phyloP scores from a whole-genome alignment of 2,797 vertebrate species.

The Danio tinwini region DNA sequence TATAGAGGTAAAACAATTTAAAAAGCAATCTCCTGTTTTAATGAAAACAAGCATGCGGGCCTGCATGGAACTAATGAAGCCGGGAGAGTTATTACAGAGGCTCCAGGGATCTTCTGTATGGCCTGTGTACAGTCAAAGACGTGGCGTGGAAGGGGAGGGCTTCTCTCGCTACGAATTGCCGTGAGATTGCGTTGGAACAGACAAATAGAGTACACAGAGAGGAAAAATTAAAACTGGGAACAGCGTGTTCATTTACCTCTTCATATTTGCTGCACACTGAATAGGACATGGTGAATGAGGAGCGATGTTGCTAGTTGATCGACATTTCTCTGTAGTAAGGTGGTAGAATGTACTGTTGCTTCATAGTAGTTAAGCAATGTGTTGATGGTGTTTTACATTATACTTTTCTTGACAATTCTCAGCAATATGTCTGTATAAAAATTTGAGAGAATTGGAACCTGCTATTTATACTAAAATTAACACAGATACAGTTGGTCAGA shows the following conservation, averaged over 20 bases:
- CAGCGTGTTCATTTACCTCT: not conserved
- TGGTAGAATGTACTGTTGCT: not conserved
- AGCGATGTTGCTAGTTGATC: not conserved
- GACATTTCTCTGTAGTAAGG: not conserved
- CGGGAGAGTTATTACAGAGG: slow-evolving; percentile 53
- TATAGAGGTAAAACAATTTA: slow-evolving; percentile 61
- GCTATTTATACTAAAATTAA: too few species aligned
- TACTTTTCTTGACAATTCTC: too few species aligned
- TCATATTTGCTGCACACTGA: not conserved
- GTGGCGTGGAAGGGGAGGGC: not conserved
- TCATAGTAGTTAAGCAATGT: not conserved
- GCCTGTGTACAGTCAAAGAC: slow-evolving; percentile 25
- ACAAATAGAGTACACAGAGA: not conserved
- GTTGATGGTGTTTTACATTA: too few species aligned
- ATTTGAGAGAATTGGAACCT: too few species aligned
- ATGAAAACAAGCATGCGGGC: slow-evolving; percentile 59
- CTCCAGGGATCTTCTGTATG: slow-evolving; percentile 30
- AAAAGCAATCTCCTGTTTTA: slow-evolving; percentile 66
- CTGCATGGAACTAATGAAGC: slow-evolving; percentile 56
- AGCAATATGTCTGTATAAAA: too few species aligned
- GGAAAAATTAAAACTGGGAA: not conserved
- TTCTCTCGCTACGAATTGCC: not conserved
- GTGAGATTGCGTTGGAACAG: too few species aligned
- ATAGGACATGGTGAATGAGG: not conserved
- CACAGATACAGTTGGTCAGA: too few species aligned